A percentile compares a stretch with the other conserved stretches of the same genome.
phyloP scores from a whole-genome alignment of 2,797 vertebrate species.

The Pipistrellus pygmaeus region DNA sequence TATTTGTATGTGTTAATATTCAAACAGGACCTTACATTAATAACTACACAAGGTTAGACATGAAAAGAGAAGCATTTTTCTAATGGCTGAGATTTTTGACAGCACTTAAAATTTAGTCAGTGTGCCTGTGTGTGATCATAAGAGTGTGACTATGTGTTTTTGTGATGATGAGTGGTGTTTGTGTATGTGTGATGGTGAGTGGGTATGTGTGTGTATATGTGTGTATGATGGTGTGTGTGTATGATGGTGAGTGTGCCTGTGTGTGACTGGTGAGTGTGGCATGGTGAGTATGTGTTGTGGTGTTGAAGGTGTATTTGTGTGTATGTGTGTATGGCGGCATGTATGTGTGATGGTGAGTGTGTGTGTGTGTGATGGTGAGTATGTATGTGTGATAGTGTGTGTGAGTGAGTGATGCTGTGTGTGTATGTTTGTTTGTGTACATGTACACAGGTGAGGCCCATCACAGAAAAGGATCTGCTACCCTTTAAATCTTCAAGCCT shows the following conservation, averaged over 20 bases:
- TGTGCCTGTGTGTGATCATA: neutral
- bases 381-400: neutral
- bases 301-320: neutral
- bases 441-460: neutral
- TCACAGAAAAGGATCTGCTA: neutral
- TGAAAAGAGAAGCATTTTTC: constrained; percentile 63
- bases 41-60: constrained; percentile 6
- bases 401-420: neutral
- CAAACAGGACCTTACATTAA: constrained; percentile 54
- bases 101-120: neutral
- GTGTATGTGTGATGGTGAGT: neutral
- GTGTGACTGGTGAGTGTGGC: neutral
- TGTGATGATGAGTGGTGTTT: neutral
- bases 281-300: neutral
- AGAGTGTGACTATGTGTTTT: neutral
- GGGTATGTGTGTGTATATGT: neutral
- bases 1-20: constrained; percentile 53
- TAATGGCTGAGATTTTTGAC: neutral
- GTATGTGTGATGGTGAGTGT: neutral
- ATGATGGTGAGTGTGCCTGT: neutral
- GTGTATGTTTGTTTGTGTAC: neutral
- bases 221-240: neutral
- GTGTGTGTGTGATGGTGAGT: no score
- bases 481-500: neutral
- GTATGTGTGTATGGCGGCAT: neutral